A percentile compares a stretch with the other conserved stretches of the same genome.
phyloP scores from a whole-genome alignment of 2,888 invertebrate species.

The Stegana nigrithorax region DNA sequence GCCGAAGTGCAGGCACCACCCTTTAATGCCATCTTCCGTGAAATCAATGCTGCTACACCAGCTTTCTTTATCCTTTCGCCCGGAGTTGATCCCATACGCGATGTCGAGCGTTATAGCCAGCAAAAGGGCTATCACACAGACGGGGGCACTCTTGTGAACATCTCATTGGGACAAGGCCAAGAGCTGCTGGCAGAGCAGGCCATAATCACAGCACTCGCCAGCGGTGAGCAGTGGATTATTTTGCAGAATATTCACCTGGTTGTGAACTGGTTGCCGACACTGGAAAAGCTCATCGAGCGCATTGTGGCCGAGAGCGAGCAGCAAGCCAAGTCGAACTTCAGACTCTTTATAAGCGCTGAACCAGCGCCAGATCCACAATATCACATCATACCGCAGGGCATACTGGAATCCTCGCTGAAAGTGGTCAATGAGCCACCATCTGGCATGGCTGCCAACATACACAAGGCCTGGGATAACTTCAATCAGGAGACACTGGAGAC shows the following conservation, averaged over 20 bases:
- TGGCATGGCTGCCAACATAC: conserved; percentile 94
- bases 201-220: conserved; percentile 78
- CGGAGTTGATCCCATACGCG: conserved; percentile 87
- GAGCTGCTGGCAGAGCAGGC: conserved; percentile 90
- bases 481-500: conserved; percentile 91
- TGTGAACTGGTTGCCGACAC: conserved; percentile 84
- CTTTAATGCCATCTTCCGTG: conserved; percentile 86
- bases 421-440: conserved; percentile 97
- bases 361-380: conserved; percentile 79
- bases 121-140: conserved; percentile 84
- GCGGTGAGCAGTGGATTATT: conserved; percentile 90
- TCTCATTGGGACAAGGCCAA: conserved; percentile 95
- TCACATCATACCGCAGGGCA: conserved; percentile 83
- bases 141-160: conserved; percentile 87
- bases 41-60: conserved; percentile 86
- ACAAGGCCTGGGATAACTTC: conserved; percentile 93
- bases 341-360: conserved; percentile 90
- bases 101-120: conserved; percentile 84
- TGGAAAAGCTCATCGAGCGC: conserved; percentile 94
- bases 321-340: conserved; percentile 66
- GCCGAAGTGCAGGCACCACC: conserved; percentile 81
- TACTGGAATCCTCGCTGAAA: conserved; percentile 93
- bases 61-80: conserved; percentile 95
- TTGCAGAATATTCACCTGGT: conserved; percentile 95
- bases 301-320: conserved; percentile 76